A percentile compares a stretch with the other conserved stretches of the same genome.
Conservation (phyloP, 1,140 invertebrate genomes). For the Zaprionus inermis region DNA sequence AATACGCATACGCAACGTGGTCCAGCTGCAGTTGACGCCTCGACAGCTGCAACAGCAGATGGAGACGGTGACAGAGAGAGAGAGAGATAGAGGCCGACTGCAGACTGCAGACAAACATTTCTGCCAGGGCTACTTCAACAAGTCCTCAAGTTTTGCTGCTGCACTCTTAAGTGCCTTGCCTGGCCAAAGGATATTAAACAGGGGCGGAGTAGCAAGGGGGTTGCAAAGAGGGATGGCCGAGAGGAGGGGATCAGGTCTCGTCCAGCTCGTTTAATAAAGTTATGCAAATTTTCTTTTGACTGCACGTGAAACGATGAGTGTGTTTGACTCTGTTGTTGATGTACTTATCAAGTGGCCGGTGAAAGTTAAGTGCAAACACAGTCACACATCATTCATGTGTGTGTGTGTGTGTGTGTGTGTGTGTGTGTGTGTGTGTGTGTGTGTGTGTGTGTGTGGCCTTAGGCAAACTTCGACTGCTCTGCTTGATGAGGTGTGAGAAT, state of each 20-base stretch:
- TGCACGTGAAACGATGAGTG: slow-evolving; percentile 20
- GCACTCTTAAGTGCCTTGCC: slow-evolving; percentile 52
- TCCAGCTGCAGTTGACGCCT: slow-evolving; percentile 66
- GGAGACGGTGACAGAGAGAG: background rate
- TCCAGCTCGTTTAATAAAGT: slow-evolving; percentile 64
- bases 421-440: background rate
- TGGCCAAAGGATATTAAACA: slow-evolving; percentile 23
- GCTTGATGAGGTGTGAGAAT: slow-evolving; percentile 12
- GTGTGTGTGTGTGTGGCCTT: slow-evolving; percentile 12
- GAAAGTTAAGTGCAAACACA: slow-evolving; percentile 47
- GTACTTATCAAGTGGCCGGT: slow-evolving; percentile 55
- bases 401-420: background rate
- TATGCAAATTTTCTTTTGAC: slow-evolving; percentile 71
- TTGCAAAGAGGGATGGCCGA: too few species aligned
- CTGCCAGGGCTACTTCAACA: slow-evolving; percentile 22
- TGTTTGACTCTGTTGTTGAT: slow-evolving; percentile 51
- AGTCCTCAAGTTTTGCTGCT: slow-evolving; percentile 48
- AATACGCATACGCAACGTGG: slow-evolving; percentile 72
- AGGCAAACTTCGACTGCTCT: slow-evolving; percentile 20
- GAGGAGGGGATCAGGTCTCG: too few species aligned
- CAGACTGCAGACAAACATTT: slow-evolving; percentile 18
- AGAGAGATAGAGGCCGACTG: background rate
- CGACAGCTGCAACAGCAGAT: slow-evolving; percentile 44
- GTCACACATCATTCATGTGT: background rate
- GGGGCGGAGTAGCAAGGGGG: background rate